Conservation (phyloP, 2,113 vertebrate species). For the Pteropus alecto region DNA sequence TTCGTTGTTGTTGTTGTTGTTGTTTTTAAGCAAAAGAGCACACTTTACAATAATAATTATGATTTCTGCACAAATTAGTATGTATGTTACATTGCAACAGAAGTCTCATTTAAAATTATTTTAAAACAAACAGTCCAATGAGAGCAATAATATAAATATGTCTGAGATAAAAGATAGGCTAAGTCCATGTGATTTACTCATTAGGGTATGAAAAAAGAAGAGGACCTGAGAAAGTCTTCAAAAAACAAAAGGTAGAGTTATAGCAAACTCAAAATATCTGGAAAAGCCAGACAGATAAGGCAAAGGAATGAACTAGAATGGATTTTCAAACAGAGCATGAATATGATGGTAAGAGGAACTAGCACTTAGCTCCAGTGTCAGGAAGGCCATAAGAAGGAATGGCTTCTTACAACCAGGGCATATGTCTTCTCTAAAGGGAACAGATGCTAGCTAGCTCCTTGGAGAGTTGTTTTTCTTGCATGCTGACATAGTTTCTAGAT, state of each 20-base stretch:
- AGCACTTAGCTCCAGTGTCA: not conserved
- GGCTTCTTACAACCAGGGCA: not conserved
- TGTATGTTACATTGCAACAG: not conserved
- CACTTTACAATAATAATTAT: too few species aligned
- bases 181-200: not conserved
- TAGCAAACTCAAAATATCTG: not conserved
- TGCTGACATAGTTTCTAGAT: not conserved
- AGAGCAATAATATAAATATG: not conserved
- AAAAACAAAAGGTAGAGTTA: not conserved
- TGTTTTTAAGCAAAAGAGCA: not conserved
- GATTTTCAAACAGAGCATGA: not conserved
- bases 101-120: not conserved
- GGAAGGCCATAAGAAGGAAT: not conserved
- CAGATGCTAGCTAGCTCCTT: not conserved
- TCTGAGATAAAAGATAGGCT: not conserved
- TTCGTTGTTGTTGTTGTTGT: too few species aligned
- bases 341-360: too few species aligned
- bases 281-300: not conserved
- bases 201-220: fast-evolving
- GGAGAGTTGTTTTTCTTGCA: not conserved
- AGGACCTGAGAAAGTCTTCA: not conserved
- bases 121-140: not conserved
- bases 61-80: not conserved
- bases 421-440: fast-evolving
- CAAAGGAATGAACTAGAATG: not conserved